Evolutionary conservation across 2,888 invertebrate species (phyloP), one percentile per base, ranked within the genome.

Genomic region (Sarcophaga caerulescens): DNA sequence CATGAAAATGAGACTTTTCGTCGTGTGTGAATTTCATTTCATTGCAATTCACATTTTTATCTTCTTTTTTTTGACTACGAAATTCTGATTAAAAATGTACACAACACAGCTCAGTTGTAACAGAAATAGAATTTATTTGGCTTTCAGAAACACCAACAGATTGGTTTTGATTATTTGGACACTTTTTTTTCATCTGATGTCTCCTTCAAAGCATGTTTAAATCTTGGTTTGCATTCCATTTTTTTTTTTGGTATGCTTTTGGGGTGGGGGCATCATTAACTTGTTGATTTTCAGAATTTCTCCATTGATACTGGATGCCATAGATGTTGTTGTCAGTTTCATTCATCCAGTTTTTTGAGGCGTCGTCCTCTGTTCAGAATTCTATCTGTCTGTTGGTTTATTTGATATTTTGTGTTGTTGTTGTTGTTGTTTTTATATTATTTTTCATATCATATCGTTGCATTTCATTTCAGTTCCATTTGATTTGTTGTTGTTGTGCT

Each of bases 1-100:
- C 75, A 66, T 78, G 84, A 78, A 78, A 78, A 81, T 81, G 78
- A 86, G 78, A 81, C 84, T 78, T 86, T 86, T 17, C 12, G 80
- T 23, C 60, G 68, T 76, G 60, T 75, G 83, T 80, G 80, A 71
- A 79, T 85, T 85, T 76, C 85, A 80, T 83, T 65, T 62, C 47
- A 52, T 74, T 73, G 52, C 52, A 52, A 14, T 17, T 35, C 52
- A 45, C 17, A 23, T 35, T 35, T 35, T 35, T 35, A 8, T 35
- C 35, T 10, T 35, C 35, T 35, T 35, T 35, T 35, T 10, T 35
- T 35, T 1, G 10, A 35, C 35, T 35, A 10, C 35, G 35, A 35
- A 35, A 35, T 35, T 35, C 35, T 35, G 35, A 35, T 8, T 35
- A 35, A 35, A 35, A 35, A 35, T 25, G 25, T 25, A 35, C 35